Conservation (phyloP, 2,888 invertebrate species). For the Pardosa pseudoannulata region DNA sequence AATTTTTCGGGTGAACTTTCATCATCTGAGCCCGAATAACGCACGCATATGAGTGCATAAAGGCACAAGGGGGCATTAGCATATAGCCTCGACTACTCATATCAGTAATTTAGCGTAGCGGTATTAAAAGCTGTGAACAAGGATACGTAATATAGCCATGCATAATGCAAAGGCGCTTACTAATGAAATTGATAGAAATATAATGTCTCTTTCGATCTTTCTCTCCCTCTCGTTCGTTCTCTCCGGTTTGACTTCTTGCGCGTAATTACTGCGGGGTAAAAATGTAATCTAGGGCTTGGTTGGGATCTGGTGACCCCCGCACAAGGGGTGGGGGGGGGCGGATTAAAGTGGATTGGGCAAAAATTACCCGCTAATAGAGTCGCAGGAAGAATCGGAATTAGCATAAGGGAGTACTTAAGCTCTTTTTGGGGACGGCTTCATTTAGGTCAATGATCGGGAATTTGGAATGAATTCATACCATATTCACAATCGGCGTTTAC, state of each 20-base stretch:
- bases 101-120: slow-evolving; percentile 68
- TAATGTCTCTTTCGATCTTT: slow-evolving; percentile 42
- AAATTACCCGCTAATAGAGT: slow-evolving; percentile 69
- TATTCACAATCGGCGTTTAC: neutral
- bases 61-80: slow-evolving; percentile 43
- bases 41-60: slow-evolving; percentile 4
- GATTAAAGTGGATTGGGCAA: slow-evolving; percentile 69
- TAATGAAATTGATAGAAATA: slow-evolving; percentile 72
- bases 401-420: slow-evolving; percentile 60
- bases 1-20: slow-evolving; percentile 69
- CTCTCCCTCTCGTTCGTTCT: neutral
- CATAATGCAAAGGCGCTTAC: slow-evolving; percentile 61
- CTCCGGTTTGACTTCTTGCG: slow-evolving; percentile 30
- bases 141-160: slow-evolving; percentile 66
- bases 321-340: slow-evolving; percentile 25
- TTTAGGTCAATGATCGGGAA: slow-evolving; percentile 22
- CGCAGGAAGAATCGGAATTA: slow-evolving; percentile 64
- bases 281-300: slow-evolving; percentile 41
- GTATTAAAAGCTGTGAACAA: slow-evolving; percentile 72
- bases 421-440: slow-evolving; percentile 38
- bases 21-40: slow-evolving; percentile 27
- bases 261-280: slow-evolving; percentile 62
- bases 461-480: slow-evolving; percentile 2
- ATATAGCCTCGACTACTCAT: slow-evolving; percentile 48
- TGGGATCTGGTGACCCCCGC: slow-evolving; percentile 25